A percentile compares a stretch with the other conserved stretches of the same genome.
These are phyloP conservation scores for Aphrophora alni DNA, from an alignment of 2,888 invertebrate species.

Conservation along the genomic window DNA sequence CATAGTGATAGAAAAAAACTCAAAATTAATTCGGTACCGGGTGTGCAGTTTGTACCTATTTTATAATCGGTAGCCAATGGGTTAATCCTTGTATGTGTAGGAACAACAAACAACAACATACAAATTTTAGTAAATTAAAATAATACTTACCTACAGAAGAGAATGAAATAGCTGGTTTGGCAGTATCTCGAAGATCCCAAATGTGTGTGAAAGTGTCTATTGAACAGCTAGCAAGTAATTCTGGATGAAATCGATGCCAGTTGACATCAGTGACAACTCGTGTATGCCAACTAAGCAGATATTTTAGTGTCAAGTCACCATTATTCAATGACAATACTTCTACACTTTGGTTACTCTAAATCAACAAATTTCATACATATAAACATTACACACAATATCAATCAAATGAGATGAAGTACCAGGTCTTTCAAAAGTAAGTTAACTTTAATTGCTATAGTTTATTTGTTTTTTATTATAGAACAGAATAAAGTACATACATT, in stretches of 20 bases:
- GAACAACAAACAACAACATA: too few species aligned
- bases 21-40: too few species aligned
- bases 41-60: too few species aligned
- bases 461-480: too few species aligned
- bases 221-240: constrained; percentile 85
- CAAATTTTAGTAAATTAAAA: too few species aligned
- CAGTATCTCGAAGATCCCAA: constrained; percentile 89
- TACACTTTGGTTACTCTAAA: constrained; percentile 83
- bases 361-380: constrained; percentile 44
- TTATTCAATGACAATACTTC: constrained; percentile 82
- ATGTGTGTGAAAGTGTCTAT: constrained; percentile 93
- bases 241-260: constrained; percentile 83
- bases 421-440: too few species aligned
- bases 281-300: constrained; percentile 80
- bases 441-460: background rate
- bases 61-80: too few species aligned
- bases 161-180: constrained; percentile 81
- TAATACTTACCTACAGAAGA: constrained; percentile 80
- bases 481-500: too few species aligned
- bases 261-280: constrained; percentile 89
- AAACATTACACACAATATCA: background rate
- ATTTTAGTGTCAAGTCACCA: constrained; percentile 73
- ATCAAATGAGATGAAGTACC: background rate
- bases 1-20: too few species aligned
- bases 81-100: too few species aligned